phyloP scores from a whole-genome alignment of 92 coral and sea anemone species.

The Bergia puertoricense region DNA sequence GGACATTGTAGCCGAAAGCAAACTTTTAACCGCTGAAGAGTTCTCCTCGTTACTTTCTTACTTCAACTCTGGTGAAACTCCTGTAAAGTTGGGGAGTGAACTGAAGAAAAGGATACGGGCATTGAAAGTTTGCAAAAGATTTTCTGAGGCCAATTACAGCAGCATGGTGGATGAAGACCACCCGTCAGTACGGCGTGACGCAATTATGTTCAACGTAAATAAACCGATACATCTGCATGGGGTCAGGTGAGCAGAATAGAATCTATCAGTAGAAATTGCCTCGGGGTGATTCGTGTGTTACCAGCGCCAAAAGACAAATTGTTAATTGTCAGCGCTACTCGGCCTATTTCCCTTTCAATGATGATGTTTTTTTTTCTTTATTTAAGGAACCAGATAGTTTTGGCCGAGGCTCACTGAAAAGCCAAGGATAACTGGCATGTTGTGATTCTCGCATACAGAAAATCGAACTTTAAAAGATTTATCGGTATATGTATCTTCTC shows the following conservation, averaged over 20 bases:
- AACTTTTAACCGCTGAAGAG: slow-evolving; percentile 35
- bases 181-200: slow-evolving; percentile 31
- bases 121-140: slow-evolving; percentile 32
- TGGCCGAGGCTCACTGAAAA: too few relatives aligned
- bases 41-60: slow-evolving; percentile 25
- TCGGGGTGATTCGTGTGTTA: background rate
- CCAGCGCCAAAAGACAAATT: background rate
- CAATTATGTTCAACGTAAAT: slow-evolving; percentile 37
- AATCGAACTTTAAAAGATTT: too few relatives aligned
- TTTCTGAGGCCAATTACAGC: slow-evolving; percentile 37
- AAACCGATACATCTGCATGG: slow-evolving; percentile 33
- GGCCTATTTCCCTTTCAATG: background rate
- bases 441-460: too few relatives aligned
- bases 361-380: too few relatives aligned
- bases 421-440: too few relatives aligned
- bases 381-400: too few relatives aligned
- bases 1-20: slow-evolving; percentile 27
- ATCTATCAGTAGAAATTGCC: too few relatives aligned
- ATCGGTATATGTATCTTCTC: too few relatives aligned
- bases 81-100: slow-evolving; percentile 17
- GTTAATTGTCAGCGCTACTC: background rate
- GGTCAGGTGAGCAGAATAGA: slow-evolving; percentile 26
- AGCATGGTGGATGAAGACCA: slow-evolving; percentile 28
- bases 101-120: slow-evolving; percentile 29
- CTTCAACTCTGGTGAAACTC: slow-evolving; percentile 27